Conservation (phyloP, 2,888 invertebrate genomes). For the Macrosoma leucophasiata region DNA sequence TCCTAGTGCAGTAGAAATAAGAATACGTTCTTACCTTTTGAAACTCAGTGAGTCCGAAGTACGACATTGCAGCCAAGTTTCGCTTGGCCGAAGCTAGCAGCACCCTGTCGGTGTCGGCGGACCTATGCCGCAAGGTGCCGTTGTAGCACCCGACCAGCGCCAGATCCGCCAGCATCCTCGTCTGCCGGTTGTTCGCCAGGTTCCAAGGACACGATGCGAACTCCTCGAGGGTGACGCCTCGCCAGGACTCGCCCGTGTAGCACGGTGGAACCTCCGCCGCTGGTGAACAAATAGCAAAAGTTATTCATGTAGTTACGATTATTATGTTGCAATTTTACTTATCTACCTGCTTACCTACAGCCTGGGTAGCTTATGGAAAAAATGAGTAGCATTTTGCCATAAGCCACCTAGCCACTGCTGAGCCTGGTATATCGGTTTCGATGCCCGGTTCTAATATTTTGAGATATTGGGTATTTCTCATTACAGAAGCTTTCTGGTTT, state of each 20-base stretch:
- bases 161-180: conserved; percentile 97
- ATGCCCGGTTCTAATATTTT: too few species aligned
- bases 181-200: conserved; percentile 97
- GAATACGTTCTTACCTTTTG: conserved; percentile 81
- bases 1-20: too few species aligned
- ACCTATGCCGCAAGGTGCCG: conserved; percentile 81
- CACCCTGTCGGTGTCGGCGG: conserved; percentile 85
- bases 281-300: conserved; percentile 22
- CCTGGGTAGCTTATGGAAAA: too few species aligned
- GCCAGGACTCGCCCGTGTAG: conserved; percentile 87
- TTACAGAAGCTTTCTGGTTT: too few species aligned
- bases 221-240: conserved; percentile 91
- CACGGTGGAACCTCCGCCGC: conserved; percentile 90
- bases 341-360: too few species aligned
- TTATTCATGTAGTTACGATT: too few species aligned
- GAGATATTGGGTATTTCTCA: too few species aligned
- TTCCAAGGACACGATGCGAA: conserved; percentile 95
- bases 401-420: too few species aligned
- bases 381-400: too few species aligned
- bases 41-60: conserved; percentile 97
- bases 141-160: conserved; percentile 97
- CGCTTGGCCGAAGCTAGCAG: conserved; percentile 96
- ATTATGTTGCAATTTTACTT: too few species aligned
- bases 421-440: too few species aligned
- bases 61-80: conserved; percentile 96